phyloP scores from a whole-genome alignment of 2,888 invertebrate genomes.

The Leucania comma region DNA sequence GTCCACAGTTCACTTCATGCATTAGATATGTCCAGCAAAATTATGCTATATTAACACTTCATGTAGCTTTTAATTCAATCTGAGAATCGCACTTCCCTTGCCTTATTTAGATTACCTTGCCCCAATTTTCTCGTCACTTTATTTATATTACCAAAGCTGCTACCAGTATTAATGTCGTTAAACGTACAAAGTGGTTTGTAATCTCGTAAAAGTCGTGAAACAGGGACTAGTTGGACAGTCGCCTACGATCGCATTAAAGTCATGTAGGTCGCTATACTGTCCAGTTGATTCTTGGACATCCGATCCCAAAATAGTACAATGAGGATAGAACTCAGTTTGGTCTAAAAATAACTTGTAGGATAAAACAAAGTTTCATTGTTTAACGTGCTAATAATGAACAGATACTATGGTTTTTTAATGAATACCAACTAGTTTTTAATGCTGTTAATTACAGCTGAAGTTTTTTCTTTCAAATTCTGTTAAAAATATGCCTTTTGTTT shows the following conservation, averaged over 20 bases:
- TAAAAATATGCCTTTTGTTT: background rate
- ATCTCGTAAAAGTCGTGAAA: constrained; percentile 38
- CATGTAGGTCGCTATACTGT: constrained; percentile 45
- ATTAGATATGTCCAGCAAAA: background rate
- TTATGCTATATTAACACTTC: background rate
- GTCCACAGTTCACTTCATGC: background rate
- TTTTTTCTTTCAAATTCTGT: background rate
- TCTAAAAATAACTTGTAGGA: constrained; percentile 41
- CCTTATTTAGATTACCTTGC: constrained; percentile 41
- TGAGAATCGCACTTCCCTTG: constrained; percentile 27
- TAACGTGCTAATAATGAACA: constrained; percentile 23
- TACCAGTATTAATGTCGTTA: constrained; percentile 13
- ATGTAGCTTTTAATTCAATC: constrained; percentile 31
- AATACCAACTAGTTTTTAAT: background rate
- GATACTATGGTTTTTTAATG: constrained; percentile 16
- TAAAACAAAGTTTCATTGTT: constrained; percentile 49
- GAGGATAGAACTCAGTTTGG: constrained; percentile 46
- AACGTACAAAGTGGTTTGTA: constrained; percentile 21
- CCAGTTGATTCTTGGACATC: constrained; percentile 59
- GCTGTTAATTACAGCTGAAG: background rate
- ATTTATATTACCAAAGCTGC: constrained; percentile 39
- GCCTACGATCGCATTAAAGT: constrained; percentile 53
- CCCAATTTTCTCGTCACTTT: constrained; percentile 46
- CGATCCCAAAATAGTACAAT: constrained; percentile 55
- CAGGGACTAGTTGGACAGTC: constrained; percentile 38